Percentiles rank a stretch among this genome's conserved stretches.
phyloP scores from a whole-genome alignment of 1,140 invertebrate species.

The Trachymyrmex cornetzi region DNA sequence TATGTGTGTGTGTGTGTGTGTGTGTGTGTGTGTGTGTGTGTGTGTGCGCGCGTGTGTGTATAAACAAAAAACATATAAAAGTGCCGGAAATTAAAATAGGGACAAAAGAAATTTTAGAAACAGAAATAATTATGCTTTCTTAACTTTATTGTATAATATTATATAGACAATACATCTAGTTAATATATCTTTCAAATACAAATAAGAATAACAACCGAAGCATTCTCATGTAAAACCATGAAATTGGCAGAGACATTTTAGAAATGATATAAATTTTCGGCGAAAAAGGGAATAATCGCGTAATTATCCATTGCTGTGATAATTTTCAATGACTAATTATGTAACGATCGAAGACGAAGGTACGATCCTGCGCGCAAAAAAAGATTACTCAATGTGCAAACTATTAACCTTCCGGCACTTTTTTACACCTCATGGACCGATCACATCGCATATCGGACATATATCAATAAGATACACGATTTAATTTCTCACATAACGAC shows the following conservation, averaged over 20 bases:
- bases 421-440: constrained; percentile 5
- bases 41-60: too few species aligned
- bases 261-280: neutral
- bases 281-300: neutral
- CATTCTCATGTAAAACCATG: neutral
- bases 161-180: neutral
- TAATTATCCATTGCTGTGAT: neutral
- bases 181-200: neutral
- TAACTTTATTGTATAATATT: neutral
- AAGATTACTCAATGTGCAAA: constrained; percentile 12
- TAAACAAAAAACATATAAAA: neutral
- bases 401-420: constrained; percentile 16
- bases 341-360: constrained; percentile 31
- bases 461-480: constrained; percentile 4
- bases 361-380: neutral
- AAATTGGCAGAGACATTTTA: constrained; percentile 9
- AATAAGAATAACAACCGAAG: neutral
- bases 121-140: neutral
- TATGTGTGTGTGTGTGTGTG: too few species aligned
- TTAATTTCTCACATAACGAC: constrained; percentile 23
- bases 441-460: neutral
- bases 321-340: constrained; percentile 17
- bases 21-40: too few species aligned
- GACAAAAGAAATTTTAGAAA: neutral
- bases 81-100: neutral